Evolutionary conservation across 2,797 vertebrate species (phyloP), one percentile per base, ranked within the genome.

Genomic region (Nyctibius grandis): DNA sequence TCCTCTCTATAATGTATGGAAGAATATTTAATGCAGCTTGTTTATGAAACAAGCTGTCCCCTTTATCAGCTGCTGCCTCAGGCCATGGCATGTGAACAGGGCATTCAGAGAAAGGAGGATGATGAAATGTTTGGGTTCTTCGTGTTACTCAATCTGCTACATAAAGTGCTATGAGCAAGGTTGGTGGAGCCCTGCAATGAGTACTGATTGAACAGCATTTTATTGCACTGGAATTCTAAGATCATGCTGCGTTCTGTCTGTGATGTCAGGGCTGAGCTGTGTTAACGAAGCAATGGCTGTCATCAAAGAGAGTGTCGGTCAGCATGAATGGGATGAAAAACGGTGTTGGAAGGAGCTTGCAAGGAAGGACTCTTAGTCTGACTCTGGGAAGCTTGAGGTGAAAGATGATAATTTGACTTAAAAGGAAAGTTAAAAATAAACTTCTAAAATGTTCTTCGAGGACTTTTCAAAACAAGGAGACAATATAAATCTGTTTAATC

Each of bases 11-110:
- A 93, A 91, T 93, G 78, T 90, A 88, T 93, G 89, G 91, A 95
- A 94, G 95, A 93, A 95, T 96, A 96, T 97, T 94, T 97, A 92
- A 97, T 96, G 88, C 86, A 74, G 63, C 59, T 93, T 95, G 69
- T 80, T 96, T 97, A 92, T 94, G 86, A 94, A 96, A 86, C 72
- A 91, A 57, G 74, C 91, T 93, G 47, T 67, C 40, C 31, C 36
- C 53, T 79, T 28, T 59, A 4, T 95, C 74, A 80, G 78, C 68
- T 90, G 65, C 72, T 92, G 78, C 69, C 70, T 85, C 9, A 1
- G 70, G 76, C 85, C 36, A 25, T 26, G 50, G 73, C 68, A 34
- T 2, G 1, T 76, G 93, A 92, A 23, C n/a, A 28, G 38, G 53
- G 57, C 45, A 23, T 33, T 57, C 12, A 29, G 34, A 33, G 70